Conservation (phyloP, 2,113 vertebrate species). For the Scalopus aquaticus region DNA sequence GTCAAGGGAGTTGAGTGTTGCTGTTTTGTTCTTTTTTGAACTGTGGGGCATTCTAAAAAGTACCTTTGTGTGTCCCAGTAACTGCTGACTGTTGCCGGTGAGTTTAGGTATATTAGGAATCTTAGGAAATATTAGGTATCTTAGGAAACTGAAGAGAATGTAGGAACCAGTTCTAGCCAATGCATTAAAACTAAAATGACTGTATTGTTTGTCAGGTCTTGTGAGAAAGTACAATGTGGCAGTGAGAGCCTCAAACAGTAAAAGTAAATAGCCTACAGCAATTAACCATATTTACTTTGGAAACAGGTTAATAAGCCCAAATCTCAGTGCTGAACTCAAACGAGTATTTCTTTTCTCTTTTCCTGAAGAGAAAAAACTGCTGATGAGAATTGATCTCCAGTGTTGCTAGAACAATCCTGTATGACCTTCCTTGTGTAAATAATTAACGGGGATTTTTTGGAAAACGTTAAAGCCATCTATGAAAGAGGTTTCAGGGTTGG, state of each 20-base stretch:
- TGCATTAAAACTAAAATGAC: conserved; percentile 12
- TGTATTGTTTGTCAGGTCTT: conserved; percentile 26
- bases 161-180: background rate
- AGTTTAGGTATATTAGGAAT: background rate
- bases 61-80: background rate
- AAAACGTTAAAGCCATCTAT: background rate
- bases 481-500: background rate
- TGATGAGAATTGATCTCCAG: background rate
- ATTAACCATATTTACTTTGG: conserved; percentile 36
- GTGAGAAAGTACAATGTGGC: background rate
- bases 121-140: background rate
- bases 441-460: conserved; percentile 39
- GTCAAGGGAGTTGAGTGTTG: background rate
- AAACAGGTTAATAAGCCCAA: conserved; percentile 22
- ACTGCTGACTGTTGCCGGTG: background rate
- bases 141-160: background rate
- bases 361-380: background rate
- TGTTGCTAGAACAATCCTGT: background rate
- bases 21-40: background rate
- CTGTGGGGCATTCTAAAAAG: background rate
- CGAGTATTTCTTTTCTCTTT: conserved; percentile 24
- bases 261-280: conserved; percentile 30
- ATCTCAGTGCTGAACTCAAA: background rate
- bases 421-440: conserved; percentile 47
- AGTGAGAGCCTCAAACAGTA: conserved; percentile 10